phyloP scores from a whole-genome alignment of 1,140 invertebrate genomes.

The Uloborus diversus region DNA sequence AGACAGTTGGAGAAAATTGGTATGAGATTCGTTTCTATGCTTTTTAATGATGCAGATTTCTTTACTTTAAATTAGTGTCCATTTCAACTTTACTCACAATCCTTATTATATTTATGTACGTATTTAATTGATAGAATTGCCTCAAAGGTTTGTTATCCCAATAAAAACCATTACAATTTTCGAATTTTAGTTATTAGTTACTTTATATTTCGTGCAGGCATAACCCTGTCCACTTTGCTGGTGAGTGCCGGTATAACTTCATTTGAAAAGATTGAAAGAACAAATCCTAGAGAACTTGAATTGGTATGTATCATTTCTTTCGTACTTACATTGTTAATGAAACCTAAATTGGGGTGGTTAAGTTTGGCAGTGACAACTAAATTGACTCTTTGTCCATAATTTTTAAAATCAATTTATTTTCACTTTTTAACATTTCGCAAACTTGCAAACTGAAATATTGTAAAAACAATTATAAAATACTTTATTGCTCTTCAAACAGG shows the following conservation, averaged over 20 bases:
- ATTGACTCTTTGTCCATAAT: background rate
- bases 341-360: background rate
- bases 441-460: background rate
- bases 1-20: conserved; percentile 79
- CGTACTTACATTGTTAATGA: background rate
- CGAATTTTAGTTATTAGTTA: background rate
- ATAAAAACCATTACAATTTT: background rate
- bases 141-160: background rate
- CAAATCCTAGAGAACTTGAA: conserved; percentile 79
- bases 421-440: background rate
- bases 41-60: background rate
- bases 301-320: conserved; percentile 67
- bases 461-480: background rate
- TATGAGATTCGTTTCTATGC: conserved; percentile 55
- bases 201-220: conserved; percentile 59
- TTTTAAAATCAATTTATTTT: background rate
- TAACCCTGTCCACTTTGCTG: conserved; percentile 72
- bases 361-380: background rate
- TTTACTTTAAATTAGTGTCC: background rate
- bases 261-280: conserved; percentile 73
- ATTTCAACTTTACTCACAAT: background rate
- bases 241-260: conserved; percentile 74
- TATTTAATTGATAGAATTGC: background rate
- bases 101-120: background rate
- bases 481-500: background rate